A percentile compares a stretch with the other conserved stretches of the same genome.
These are phyloP conservation scores for Monochamus saltuarius DNA, from an alignment of 1,140 invertebrate species.

Conservation along the genomic window DNA sequence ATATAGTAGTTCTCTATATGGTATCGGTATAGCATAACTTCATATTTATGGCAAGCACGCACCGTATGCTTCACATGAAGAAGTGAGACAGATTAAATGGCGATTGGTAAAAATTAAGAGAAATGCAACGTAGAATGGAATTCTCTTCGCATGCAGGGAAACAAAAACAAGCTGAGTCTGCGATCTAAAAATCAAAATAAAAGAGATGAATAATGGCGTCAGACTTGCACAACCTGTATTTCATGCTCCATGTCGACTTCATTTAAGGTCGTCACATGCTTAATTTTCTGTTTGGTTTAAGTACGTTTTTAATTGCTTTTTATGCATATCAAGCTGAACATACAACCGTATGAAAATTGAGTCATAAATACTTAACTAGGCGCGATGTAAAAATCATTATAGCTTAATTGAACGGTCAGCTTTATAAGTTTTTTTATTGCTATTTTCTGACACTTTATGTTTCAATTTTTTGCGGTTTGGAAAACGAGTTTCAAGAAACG, in stretches of 20 bases:
- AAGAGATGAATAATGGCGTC: constrained; percentile 51
- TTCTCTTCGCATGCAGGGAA: constrained; percentile 43
- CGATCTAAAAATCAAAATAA: constrained; percentile 50
- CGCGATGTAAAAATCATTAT: no score
- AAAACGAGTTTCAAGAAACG: no score
- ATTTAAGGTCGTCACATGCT: constrained; percentile 38
- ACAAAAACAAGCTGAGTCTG: constrained; percentile 40
- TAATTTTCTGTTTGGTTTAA: constrained; percentile 27
- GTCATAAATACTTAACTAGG: constrained; percentile 7
- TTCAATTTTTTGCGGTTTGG: no score
- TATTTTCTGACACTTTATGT: no score
- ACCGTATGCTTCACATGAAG: constrained; percentile 13
- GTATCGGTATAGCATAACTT: constrained; percentile 25
- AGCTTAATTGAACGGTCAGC: no score
- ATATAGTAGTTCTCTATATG: constrained; percentile 24
- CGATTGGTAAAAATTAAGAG: constrained; percentile 42
- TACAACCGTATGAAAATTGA: constrained; percentile 7
- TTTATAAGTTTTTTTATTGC: no score
- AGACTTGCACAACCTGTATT: constrained; percentile 37
- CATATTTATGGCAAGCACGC: constrained; percentile 23
- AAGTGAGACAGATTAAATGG: constrained; percentile 23
- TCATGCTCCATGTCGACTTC: constrained; percentile 39
- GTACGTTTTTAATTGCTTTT: constrained; percentile 29
- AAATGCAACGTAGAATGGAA: constrained; percentile 44
- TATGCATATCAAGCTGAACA: constrained; percentile 7